phyloP scores from a whole-genome alignment of 2,888 invertebrate species.

The Drosophila anomalipes region DNA sequence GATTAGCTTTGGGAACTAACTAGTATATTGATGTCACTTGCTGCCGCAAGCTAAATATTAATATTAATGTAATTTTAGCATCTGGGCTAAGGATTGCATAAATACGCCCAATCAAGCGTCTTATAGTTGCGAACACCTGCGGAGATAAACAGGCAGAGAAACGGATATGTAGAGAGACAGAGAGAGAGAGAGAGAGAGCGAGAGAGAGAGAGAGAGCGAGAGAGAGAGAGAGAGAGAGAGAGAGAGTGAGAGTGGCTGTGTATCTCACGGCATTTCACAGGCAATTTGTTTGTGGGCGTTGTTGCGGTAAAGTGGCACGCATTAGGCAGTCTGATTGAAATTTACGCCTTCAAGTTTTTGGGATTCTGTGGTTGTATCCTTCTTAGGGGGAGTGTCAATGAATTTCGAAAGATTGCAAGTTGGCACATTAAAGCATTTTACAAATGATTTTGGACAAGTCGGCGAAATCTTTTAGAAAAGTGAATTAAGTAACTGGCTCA shows the following conservation, averaged over 20 bases:
- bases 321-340: conserved; percentile 67
- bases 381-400: conserved; percentile 12
- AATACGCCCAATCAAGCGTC: conserved; percentile 61
- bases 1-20: conserved; percentile 62
- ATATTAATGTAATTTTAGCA: conserved; percentile 69
- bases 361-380: conserved; percentile 25
- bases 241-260: conserved; percentile 12
- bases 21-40: conserved; percentile 68
- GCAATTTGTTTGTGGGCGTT: conserved; percentile 57
- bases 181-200: not conserved
- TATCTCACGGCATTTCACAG: conserved; percentile 39
- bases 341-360: conserved; percentile 58
- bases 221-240: not conserved
- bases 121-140: conserved; percentile 59
- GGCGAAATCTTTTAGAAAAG: not conserved
- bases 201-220: not conserved
- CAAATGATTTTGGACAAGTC: not conserved
- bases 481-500: conserved; percentile 9
- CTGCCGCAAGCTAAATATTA: conserved; percentile 61
- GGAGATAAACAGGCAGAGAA: conserved; percentile 4
- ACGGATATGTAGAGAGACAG: too few relatives aligned
- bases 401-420: not conserved
- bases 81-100: conserved; percentile 39
- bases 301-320: conserved; percentile 40
- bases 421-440: conserved; percentile 21